phyloP scores from a whole-genome alignment of 2,797 vertebrate species.

The Emys orbicularis region DNA sequence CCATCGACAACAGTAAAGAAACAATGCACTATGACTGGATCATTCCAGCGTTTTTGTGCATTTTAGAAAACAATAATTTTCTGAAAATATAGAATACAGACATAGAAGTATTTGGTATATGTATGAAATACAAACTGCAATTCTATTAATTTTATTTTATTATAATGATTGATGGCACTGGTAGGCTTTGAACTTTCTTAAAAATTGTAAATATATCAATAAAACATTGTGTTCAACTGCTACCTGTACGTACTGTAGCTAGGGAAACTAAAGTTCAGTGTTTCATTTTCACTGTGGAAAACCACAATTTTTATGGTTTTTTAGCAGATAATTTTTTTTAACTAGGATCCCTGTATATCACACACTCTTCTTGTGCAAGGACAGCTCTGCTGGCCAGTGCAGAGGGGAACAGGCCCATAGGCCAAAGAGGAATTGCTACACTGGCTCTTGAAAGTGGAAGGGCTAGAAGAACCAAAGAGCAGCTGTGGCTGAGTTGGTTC shows the following conservation, averaged over 20 bases:
- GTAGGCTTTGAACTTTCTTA: not conserved
- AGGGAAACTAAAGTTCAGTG: not conserved
- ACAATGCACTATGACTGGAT: not conserved
- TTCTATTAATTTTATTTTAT: not conserved
- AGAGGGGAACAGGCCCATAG: not conserved
- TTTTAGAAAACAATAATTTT: not conserved
- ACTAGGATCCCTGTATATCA: not conserved
- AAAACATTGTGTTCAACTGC: not conserved
- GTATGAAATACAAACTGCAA: not conserved
- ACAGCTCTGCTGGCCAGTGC: not conserved
- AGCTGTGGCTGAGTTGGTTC: not conserved
- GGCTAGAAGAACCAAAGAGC: not conserved
- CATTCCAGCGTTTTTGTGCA: not conserved
- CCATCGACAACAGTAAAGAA: not conserved
- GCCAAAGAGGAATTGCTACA: not conserved
- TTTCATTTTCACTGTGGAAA: not conserved
- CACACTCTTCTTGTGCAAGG: accelerated
- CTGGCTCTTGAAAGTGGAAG: accelerated
- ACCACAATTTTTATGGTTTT: not conserved
- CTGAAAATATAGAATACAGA: not conserved
- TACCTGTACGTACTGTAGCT: not conserved
- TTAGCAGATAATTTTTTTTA: not conserved
- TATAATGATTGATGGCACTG: not conserved
- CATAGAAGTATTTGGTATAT: not conserved
- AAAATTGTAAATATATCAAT: not conserved